Evolutionary conservation across 2,797 vertebrate genomes (phyloP).

Genomic region (Melanotaenia trifasciata): DNA sequence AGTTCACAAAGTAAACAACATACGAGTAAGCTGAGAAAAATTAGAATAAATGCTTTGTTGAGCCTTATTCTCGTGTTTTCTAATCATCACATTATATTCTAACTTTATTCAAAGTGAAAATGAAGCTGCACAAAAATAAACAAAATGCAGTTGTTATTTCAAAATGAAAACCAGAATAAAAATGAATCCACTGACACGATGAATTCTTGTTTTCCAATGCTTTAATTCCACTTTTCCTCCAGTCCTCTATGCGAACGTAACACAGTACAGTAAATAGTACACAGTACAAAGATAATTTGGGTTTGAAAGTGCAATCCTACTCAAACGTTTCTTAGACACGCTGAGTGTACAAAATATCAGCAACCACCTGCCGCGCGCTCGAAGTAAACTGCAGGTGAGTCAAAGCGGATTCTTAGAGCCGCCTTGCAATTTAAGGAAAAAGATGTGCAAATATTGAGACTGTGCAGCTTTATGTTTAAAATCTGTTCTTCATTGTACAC

Average conservation of each 20-base stretch:
- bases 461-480: not conserved
- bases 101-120: too few species aligned
- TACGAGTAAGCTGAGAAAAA: too few species aligned
- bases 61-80: too few species aligned
- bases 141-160: not conserved
- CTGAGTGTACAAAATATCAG: constrained; percentile 38
- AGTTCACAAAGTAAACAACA: too few species aligned
- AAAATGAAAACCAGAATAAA: not conserved
- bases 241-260: constrained; percentile 14
- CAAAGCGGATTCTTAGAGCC: not conserved
- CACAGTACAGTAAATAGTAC: constrained; percentile 55
- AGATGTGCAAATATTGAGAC: constrained; percentile 46
- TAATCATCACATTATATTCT: too few species aligned
- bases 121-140: too few species aligned
- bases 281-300: constrained; percentile 77
- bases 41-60: too few species aligned
- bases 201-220: not conserved
- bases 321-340: constrained; percentile 42
- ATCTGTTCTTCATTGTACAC: not conserved
- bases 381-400: constrained; percentile 50
- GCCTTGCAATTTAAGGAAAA: constrained; percentile 4
- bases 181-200: not conserved
- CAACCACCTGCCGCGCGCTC: constrained; percentile 42
- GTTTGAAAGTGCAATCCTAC: constrained; percentile 67
- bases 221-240: constrained; percentile 59